Conservation (phyloP, 1,140 invertebrate species). For the Aphelenchoides besseyi region DNA sequence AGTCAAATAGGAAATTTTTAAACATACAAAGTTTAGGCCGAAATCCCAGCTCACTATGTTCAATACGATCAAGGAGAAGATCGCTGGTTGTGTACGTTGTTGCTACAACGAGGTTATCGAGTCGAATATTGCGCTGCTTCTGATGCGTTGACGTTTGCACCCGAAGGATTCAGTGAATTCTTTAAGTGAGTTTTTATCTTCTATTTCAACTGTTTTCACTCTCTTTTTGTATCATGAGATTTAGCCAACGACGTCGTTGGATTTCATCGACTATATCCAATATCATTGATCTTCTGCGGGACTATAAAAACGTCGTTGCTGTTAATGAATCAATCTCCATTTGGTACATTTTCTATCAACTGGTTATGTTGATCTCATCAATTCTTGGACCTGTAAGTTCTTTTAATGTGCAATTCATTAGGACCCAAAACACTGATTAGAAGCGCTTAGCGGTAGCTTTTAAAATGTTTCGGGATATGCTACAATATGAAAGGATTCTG, state of each 20-base stretch:
- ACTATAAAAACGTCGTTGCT: constrained; percentile 66
- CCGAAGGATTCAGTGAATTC: constrained; percentile 70
- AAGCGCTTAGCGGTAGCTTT: no score
- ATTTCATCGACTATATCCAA: constrained; percentile 72
- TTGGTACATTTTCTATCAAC: constrained; percentile 66
- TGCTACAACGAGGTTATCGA: constrained; percentile 70
- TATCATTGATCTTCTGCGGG: constrained; percentile 69
- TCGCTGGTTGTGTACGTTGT: constrained; percentile 70
- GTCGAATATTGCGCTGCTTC: constrained; percentile 72
- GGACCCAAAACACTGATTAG: no score
- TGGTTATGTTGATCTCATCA: constrained; percentile 66
- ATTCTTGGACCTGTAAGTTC: constrained; percentile 70
- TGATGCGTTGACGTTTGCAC: constrained; percentile 71
- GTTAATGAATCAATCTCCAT: constrained; percentile 69
- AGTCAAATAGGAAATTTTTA: constrained; percentile 19
- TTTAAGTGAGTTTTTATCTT: no score
- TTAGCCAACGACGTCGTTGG: constrained; percentile 70
- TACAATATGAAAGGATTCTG: no score
- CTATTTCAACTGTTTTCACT: no score
- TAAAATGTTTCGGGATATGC: no score
- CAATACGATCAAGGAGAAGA: constrained; percentile 73
- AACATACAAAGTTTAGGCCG: constrained; percentile 64
- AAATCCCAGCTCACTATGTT: constrained; percentile 68
- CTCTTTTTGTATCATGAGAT: constrained; percentile 67
- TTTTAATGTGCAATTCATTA: no score